Percentiles rank a stretch among this genome's conserved stretches.
These are phyloP conservation scores for Clinocottus analis DNA, from an alignment of 2,113 vertebrate genomes.

Conservation along the genomic window DNA sequence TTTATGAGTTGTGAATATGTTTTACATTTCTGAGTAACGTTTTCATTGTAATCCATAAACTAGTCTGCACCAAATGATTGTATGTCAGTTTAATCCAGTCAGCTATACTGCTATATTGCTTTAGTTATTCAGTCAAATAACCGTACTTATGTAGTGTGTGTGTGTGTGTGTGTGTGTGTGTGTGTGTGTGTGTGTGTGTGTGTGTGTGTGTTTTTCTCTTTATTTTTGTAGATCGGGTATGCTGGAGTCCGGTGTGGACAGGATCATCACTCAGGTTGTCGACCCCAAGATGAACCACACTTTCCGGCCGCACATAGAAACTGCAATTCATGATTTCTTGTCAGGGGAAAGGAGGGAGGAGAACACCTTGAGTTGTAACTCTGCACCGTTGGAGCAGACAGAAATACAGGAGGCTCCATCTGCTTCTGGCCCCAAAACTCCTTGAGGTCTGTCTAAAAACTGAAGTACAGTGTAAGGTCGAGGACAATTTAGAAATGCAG, in stretches of 20 bases:
- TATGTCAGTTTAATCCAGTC: not conserved
- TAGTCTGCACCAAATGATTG: not conserved
- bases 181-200: not conserved
- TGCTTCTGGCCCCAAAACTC: constrained; percentile 87
- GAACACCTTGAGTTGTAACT: constrained; percentile 71
- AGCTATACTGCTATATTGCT: not conserved
- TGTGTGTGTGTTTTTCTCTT: not conserved
- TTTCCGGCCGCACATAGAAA: constrained; percentile 97
- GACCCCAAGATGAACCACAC: constrained; percentile 98
- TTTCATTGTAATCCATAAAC: too few species aligned
- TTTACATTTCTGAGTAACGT: too few species aligned
- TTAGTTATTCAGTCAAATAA: not conserved
- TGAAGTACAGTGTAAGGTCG: not conserved
- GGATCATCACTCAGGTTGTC: constrained; percentile 98
- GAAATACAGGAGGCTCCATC: constrained; percentile 86
- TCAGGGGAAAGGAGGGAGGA: constrained; percentile 91
- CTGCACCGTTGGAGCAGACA: constrained; percentile 84
- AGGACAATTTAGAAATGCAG: not conserved
- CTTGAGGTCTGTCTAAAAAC: constrained; percentile 82
- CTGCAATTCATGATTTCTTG: constrained; percentile 95
- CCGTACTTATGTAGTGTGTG: not conserved
- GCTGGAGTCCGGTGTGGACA: constrained; percentile 97
- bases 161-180: not conserved
- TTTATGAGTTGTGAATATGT: not conserved
- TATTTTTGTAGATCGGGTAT: constrained; percentile 89